Evolutionary conservation across 2,888 invertebrate species (phyloP), one percentile per base, ranked within the genome.

Genomic region (Parnassius smintheus): DNA sequence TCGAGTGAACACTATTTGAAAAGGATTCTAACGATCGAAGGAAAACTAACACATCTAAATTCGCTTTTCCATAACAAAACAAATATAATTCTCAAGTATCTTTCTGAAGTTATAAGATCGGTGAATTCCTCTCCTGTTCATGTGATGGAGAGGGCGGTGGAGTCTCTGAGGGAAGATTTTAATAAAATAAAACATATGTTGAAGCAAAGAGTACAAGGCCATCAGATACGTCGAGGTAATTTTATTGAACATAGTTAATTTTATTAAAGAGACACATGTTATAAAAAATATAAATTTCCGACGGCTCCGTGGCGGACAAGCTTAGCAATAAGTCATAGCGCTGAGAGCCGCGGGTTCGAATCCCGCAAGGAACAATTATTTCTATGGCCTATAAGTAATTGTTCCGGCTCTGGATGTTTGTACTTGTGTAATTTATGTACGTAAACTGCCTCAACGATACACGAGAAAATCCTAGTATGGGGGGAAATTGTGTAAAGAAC

Each of bases 1-100:
- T 71, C 83, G 1, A 86, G 85, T 61, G 88, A 89, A 63, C 81
- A 74, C 66, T 88, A 88, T 67, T 72, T 88, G 48, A 85, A 83
- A 66, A 78, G 84, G 78, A 80, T 90, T 44, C 86, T 88, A 67
- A 71, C 73, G 0, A 80, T 90, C 11, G 85, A 88, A 59, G 74
- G 71, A 12, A 88, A 85, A 67, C 52, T 90, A 4, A 78, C 72
- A 44, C 84, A 85, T 61, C 70, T 90, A 53, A 85, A 88, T 60
- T 70, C 77, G 0, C 77, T 75, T 2, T 77, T 88, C 53, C 82
- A 86, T 56, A 89, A 89, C 56, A 78, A 78, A 65, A 75, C 81
- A 0, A 83, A 81, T 56, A 81, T 72, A 22, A 83, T 89, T 9
- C 64, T 85, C 9, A 88, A 88, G 67, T 84, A 86, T 68, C 68